These are phyloP conservation scores for Acanthosepion esculentum DNA, from an alignment of 2,888 invertebrate species.

Conservation along the genomic window DNA sequence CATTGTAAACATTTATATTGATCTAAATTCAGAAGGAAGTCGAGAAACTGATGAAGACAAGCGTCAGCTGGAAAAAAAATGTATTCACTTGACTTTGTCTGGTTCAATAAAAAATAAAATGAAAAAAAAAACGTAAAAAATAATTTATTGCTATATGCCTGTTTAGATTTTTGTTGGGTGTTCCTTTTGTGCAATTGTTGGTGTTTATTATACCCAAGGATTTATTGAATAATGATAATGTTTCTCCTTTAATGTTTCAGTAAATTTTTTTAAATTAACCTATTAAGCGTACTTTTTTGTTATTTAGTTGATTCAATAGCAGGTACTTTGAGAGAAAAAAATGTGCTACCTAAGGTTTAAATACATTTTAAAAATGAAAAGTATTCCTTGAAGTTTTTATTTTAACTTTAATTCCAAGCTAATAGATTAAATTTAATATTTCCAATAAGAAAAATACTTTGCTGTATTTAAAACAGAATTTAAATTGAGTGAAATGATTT, in stretches of 20 bases:
- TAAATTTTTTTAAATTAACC: no score
- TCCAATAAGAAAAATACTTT: no score
- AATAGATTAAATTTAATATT: no score
- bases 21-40: background rate
- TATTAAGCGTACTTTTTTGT: no score
- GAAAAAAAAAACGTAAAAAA: background rate
- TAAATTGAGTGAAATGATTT: no score
- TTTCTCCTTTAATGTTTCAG: background rate
- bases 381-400: no score
- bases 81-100: background rate
- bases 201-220: background rate
- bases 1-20: background rate
- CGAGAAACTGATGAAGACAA: background rate
- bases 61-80: background rate
- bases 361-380: no score
- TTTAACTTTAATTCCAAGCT: no score
- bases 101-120: background rate
- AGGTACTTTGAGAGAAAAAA: no score
- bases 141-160: background rate
- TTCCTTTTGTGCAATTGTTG: background rate
- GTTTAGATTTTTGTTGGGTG: background rate
- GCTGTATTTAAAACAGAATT: no score
- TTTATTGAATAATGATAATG: background rate
- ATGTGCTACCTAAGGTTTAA: no score
- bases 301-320: no score